Evolutionary conservation across 2,113 vertebrate species (phyloP).

Genomic region (Fulmarus glacialis): DNA sequence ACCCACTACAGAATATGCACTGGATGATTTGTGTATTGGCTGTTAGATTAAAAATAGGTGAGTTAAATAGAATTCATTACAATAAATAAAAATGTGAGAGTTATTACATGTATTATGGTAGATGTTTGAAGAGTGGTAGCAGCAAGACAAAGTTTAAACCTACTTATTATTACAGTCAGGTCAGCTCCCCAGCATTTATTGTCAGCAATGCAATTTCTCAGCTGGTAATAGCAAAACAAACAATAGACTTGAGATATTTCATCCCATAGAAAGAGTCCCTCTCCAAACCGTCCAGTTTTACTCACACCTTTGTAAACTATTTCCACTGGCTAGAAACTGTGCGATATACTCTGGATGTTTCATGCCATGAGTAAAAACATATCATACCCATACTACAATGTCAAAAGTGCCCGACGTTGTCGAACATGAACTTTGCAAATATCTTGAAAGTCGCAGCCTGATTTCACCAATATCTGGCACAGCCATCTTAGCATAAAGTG

Average conservation of each 20-base stretch:
- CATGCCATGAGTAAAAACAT: neutral
- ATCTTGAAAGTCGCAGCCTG: neutral
- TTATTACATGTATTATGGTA: neutral
- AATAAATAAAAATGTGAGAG: constrained; percentile 6
- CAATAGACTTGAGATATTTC: neutral
- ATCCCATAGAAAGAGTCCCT: neutral
- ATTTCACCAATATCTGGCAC: neutral
- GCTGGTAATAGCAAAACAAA: neutral
- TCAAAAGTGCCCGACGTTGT: accelerated
- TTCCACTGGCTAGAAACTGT: neutral
- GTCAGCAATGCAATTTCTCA: neutral
- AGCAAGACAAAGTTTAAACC: neutral
- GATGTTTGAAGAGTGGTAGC: neutral
- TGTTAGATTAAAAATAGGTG: neutral
- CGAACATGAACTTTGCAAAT: neutral
- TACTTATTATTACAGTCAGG: neutral
- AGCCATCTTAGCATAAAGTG: neutral
- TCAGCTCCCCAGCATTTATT: neutral
- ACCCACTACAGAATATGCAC: neutral
- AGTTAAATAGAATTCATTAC: neutral
- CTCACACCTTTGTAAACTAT: neutral
- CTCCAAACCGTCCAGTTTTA: neutral
- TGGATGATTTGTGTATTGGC: neutral
- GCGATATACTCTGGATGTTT: neutral
- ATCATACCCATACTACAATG: neutral